Evolutionary conservation across 2,797 vertebrate species (phyloP), one percentile per base, ranked within the genome.

Genomic region (Margarornis squamiger): DNA sequence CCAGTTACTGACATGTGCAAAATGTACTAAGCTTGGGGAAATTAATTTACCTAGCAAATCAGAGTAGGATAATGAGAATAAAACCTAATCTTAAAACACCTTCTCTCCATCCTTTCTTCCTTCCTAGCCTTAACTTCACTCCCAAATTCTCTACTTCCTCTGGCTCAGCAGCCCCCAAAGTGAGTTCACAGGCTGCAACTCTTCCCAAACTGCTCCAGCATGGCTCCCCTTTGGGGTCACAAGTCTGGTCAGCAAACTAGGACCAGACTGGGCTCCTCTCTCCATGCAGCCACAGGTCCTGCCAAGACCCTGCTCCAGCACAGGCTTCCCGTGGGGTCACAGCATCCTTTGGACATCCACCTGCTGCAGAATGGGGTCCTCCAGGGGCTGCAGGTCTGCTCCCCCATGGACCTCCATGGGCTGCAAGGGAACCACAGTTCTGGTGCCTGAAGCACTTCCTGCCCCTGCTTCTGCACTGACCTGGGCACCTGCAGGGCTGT

Each of bases 301-400:
- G 19, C 14, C 32, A 27, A 46, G 12, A 27, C 2, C 7, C 27
- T 19, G 19, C 8, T 59, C 32, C 54, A 51, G 32, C 38, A 10
- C 2, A 26, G n/a, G 9, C 0, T 8, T 59, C 3, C 32, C 4
- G 6, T 14, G 12, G 9, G 6, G 2, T 38, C 22, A 19, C 7
- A 45, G 4, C 14, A 15, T n/a, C 7, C 38, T 51, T 4, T 16
- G 12, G n/a, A 29, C n/a, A 45, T 8, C 18, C 15, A 6, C 7
- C 46, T 68, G 38, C 45, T 68, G 41, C 68, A 73, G 19, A 4
- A 26, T 63, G 49, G n/a, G 41, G 39, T 54, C 29, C 55, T 43
- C 7, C 58, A 46, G 27, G 49, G 49, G 29, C 51, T 38, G n/a
- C 46, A 54, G 36, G 5, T 78, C 45, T 59, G 45, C 30, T 67